phyloP scores from a whole-genome alignment of 2,888 invertebrate genomes.

The Drosophila subsilvestris region DNA sequence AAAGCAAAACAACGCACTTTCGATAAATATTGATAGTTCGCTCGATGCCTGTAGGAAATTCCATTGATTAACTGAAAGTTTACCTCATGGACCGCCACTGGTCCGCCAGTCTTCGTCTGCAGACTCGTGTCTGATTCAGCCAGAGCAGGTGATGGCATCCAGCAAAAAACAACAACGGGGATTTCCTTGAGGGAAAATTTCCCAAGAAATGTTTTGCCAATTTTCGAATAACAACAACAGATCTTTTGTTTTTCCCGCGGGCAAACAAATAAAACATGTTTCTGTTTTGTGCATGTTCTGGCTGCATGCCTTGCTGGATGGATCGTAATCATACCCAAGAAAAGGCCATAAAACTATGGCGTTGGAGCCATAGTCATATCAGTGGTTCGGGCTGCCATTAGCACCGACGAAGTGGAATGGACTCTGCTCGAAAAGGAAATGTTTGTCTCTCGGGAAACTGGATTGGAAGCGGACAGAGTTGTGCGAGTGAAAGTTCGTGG shows the following conservation, averaged over 20 bases:
- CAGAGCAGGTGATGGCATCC: slow-evolving; percentile 29
- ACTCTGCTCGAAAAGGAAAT: slow-evolving; percentile 34
- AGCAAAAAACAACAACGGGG: slow-evolving; percentile 23
- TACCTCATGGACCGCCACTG: slow-evolving; percentile 2
- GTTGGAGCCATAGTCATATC: slow-evolving; percentile 25
- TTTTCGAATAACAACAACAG: slow-evolving; percentile 41
- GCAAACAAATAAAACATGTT: slow-evolving; percentile 47
- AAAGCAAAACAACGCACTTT: slow-evolving; percentile 23
- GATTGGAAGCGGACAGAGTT: slow-evolving; percentile 13
- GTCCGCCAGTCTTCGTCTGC: not conserved
- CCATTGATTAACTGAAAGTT: slow-evolving; percentile 48
- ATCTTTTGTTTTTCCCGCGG: slow-evolving; percentile 27
- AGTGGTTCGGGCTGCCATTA: slow-evolving; percentile 19
- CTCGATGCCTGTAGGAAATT: slow-evolving; percentile 25
- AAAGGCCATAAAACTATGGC: slow-evolving; percentile 19
- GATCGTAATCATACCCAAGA: slow-evolving; percentile 8
- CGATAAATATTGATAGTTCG: slow-evolving; percentile 30
- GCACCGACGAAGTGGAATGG: slow-evolving; percentile 18
- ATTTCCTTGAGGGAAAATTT: slow-evolving; percentile 44
- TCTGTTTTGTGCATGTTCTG: slow-evolving; percentile 42
- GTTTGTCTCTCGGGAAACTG: slow-evolving; percentile 25
- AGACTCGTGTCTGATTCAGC: slow-evolving; percentile 1
- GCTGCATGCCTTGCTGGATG: slow-evolving; percentile 21
- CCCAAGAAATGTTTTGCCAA: slow-evolving; percentile 52
- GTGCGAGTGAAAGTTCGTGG: slow-evolving; percentile 35